Percentiles rank a stretch among this genome's conserved stretches.
Evolutionary conservation across 30 jellyfish, hydroid and myxozoan genomes (phyloP).

Genomic region (Hydra vulgaris): DNA sequence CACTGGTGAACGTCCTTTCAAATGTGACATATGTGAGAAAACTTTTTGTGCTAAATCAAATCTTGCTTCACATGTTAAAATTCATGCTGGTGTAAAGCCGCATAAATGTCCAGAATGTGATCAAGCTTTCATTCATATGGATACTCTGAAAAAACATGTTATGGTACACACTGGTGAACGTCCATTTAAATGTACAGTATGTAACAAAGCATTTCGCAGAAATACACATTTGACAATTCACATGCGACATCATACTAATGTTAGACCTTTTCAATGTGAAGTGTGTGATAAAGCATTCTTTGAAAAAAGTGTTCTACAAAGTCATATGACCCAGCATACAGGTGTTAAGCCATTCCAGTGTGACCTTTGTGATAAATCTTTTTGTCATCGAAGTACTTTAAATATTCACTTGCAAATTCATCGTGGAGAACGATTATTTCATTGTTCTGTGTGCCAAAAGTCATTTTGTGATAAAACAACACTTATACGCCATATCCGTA

Average conservation of each 20-base stretch:
- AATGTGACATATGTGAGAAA: neutral
- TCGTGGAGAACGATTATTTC: neutral
- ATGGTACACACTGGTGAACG: neutral
- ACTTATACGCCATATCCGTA: neutral
- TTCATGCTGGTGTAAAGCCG: constrained; percentile 5
- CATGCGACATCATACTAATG: neutral
- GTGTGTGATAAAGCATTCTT: neutral
- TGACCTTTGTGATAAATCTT: neutral
- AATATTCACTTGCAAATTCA: neutral
- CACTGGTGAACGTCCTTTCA: constrained; percentile 6
- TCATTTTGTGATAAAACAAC: neutral
- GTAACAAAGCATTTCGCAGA: neutral
- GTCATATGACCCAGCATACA: neutral
- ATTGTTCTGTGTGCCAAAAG: neutral
- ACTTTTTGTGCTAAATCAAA: neutral
- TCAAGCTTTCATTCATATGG: neutral
- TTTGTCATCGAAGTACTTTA: neutral
- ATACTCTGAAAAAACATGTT: neutral
- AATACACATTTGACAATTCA: neutral
- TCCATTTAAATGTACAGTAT: neutral
- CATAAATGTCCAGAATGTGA: constrained; percentile 1
- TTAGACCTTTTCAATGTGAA: neutral
- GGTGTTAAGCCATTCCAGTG: neutral
- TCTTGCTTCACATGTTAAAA: neutral
- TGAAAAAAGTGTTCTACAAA: neutral